These are phyloP conservation scores for Coenonympha arcania DNA, from an alignment of 2,888 invertebrate genomes.

Conservation along the genomic window DNA sequence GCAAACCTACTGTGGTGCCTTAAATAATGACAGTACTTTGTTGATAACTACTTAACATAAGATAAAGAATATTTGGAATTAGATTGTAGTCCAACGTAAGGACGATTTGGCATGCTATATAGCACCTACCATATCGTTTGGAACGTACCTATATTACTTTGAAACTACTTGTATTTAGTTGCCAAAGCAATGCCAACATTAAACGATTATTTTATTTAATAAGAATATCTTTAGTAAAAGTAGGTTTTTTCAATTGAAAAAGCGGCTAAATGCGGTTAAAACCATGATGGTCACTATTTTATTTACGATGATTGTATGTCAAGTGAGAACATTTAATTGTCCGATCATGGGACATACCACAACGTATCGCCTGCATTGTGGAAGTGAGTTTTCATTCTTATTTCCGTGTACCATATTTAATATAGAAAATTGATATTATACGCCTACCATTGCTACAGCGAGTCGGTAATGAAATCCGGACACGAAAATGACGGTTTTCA, in stretches of 20 bases:
- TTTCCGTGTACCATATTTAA: neutral
- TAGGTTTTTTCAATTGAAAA: too few species aligned
- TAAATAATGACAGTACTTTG: slow-evolving; percentile 8
- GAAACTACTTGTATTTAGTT: neutral
- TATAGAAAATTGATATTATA: slow-evolving; percentile 5
- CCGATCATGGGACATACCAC: too few species aligned
- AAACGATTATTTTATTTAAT: neutral
- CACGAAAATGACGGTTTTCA: slow-evolving; percentile 13
- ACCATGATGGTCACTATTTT: too few species aligned
- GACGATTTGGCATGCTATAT: slow-evolving; percentile 1
- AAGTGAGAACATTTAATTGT: too few species aligned
- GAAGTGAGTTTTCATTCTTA: neutral
- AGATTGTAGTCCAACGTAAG: neutral
- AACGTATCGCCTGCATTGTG: too few species aligned
- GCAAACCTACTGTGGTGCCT: slow-evolving; percentile 13
- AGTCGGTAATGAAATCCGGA: slow-evolving; percentile 14
- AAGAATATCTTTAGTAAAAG: too few species aligned
- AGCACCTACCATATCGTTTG: neutral
- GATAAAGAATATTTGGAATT: neutral
- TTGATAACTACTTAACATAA: neutral
- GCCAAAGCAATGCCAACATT: neutral
- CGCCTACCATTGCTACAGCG: neutral
- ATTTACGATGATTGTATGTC: too few species aligned
- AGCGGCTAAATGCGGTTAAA: too few species aligned
- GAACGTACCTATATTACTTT: neutral